Evolutionary conservation across 2,797 vertebrate species (phyloP), one percentile per base, ranked within the genome.

Genomic region (Trichosurus vulpecula): DNA sequence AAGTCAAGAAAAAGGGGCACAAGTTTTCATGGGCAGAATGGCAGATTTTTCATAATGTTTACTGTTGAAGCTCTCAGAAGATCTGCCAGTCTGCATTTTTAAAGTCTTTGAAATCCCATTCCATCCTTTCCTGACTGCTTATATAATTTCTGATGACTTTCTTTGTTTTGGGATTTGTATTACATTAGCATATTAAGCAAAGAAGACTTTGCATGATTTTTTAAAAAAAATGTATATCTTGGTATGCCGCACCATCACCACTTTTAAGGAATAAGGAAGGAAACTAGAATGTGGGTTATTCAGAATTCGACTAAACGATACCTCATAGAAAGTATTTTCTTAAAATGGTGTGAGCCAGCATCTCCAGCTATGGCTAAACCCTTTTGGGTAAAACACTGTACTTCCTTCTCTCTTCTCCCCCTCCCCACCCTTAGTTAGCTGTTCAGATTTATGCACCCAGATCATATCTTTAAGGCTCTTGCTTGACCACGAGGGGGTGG

Each of bases 61-160:
- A 29, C 54, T 81, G 0, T 11, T 22, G 52, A 52, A 16, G 0
- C n/a, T 87, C 5, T 90, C 30, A 90, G 90, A 90, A 90, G 90
- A 90, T 54, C 90, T 52, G 90, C 90, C 90, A 22, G n/a, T 52
- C 22, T n/a, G 3, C 90, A 91, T 54, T 94, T 91, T 90, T 58
- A 58, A 95, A 31, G n/a, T 41, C 57, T 94, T 90, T 89, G 41
- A 57, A 90, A 90, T 57, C 91, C 61, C 89, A 74, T n/a, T 31
- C 58, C 35, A 52, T 52, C 53, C n/a, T 90, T 52, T 29, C 47
- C 41, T 31, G 57, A 30, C 1, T 87, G 30, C 57, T 66, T 92
- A 5, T 91, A 92, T 58, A 58, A 13, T 92, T 30, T 54, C 27
- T 90, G 74, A 6, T 6, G 31, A 54, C 47, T 51, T 41, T 52